These are phyloP conservation scores for Euzophera pinguis DNA, from an alignment of 2,888 invertebrate species.

Conservation along the genomic window DNA sequence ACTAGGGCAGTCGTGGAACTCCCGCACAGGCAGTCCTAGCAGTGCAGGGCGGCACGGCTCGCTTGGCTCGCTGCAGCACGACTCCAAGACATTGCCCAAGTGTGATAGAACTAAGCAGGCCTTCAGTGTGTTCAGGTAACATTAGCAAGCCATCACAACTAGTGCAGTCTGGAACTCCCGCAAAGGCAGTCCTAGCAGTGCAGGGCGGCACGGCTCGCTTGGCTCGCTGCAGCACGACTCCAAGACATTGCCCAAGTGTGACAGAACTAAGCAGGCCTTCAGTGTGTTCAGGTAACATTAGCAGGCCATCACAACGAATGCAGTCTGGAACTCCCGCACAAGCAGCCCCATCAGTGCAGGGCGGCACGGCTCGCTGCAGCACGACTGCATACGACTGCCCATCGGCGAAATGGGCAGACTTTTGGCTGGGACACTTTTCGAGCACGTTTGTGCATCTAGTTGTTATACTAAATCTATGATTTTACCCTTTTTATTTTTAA, in stretches of 20 bases:
- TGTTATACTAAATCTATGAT: too few relatives aligned
- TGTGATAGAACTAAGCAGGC: slow-evolving; percentile 38
- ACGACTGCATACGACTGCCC: slow-evolving; percentile 23
- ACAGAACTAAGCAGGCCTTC: slow-evolving; percentile 44
- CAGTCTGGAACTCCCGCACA: slow-evolving; percentile 29
- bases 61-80: slow-evolving; percentile 50
- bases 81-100: slow-evolving; percentile 37
- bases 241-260: slow-evolving; percentile 27
- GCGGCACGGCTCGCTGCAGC: slow-evolving; percentile 52
- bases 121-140: slow-evolving; percentile 55
- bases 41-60: slow-evolving; percentile 40
- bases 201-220: slow-evolving; percentile 46
- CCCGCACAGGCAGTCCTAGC: slow-evolving; percentile 11
- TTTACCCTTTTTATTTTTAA: too few relatives aligned
- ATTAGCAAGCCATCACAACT: slow-evolving; percentile 22
- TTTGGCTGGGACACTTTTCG: too few relatives aligned
- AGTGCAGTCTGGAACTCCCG: slow-evolving; percentile 31
- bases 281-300: slow-evolving; percentile 54
- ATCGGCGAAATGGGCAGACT: too few relatives aligned
- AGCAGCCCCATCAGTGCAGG: not conserved
- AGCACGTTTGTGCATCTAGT: too few relatives aligned
- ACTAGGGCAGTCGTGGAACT: slow-evolving; percentile 30
- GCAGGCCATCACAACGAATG: slow-evolving; percentile 23
- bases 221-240: slow-evolving; percentile 43
- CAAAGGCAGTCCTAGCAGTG: not conserved